Conservation (phyloP, 2,113 vertebrate genomes). For the Scalopus aquaticus region DNA sequence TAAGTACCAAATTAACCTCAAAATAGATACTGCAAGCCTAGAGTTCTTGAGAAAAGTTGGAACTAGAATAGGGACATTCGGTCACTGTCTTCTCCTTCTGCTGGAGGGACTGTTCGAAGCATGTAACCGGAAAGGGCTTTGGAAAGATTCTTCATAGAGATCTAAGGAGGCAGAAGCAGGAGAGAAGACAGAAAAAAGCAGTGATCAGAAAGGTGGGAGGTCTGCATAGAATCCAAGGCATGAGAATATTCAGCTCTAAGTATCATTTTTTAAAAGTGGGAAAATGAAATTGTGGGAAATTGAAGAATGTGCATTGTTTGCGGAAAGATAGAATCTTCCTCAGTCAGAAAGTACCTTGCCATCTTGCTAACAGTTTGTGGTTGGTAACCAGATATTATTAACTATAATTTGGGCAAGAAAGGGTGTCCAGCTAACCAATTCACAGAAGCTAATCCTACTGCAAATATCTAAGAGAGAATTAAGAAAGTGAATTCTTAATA, state of each 20-base stretch:
- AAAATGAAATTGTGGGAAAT: neutral
- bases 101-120: neutral
- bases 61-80: neutral
- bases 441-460: neutral
- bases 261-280: neutral
- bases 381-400: neutral
- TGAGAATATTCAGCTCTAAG: neutral
- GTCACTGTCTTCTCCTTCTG: neutral
- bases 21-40: neutral
- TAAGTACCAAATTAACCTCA: neutral
- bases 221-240: neutral
- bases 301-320: neutral
- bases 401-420: neutral
- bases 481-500: neutral
- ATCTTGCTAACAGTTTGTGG: too few species aligned
- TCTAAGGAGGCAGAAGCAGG: neutral
- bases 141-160: neutral
- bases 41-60: neutral
- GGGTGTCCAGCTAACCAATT: neutral
- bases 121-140: rapidly evolving
- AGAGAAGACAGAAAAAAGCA: neutral
- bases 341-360: neutral
- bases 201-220: too few species aligned
- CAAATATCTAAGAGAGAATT: neutral
- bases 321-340: neutral